Conservation (phyloP, 1,140 invertebrate species). For the Lasioglossum baleicum region DNA sequence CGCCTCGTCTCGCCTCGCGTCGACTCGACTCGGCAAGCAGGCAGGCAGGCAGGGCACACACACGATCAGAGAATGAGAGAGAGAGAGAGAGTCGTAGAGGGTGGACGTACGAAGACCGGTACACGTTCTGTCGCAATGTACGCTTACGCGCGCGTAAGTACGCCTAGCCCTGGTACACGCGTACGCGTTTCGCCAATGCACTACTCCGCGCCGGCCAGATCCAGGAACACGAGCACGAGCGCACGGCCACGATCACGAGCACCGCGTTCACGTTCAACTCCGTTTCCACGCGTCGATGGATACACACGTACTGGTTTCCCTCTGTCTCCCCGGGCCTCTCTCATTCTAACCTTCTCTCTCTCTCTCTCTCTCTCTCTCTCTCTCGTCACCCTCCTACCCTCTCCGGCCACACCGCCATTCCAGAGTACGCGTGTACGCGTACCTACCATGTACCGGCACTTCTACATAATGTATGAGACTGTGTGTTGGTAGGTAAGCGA, state of each 20-base stretch:
- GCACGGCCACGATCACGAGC: conserved; percentile 16
- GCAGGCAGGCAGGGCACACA: neutral
- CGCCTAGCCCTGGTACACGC: neutral
- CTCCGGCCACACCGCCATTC: neutral
- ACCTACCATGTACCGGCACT: conserved; percentile 56
- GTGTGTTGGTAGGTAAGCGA: conserved; percentile 79
- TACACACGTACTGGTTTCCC: neutral
- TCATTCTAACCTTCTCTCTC: no score
- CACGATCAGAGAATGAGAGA: neutral
- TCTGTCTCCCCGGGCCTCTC: neutral
- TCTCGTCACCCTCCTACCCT: neutral
- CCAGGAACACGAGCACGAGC: conserved; percentile 51
- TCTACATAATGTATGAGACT: conserved; percentile 78
- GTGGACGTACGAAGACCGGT: conserved; percentile 22
- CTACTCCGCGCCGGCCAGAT: neutral
- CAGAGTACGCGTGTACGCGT: conserved; percentile 49
- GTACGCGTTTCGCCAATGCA: conserved; percentile 21
- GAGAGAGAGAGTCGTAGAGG: conserved; percentile 24
- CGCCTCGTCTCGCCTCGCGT: neutral
- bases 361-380: neutral
- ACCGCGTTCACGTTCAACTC: conserved; percentile 19
- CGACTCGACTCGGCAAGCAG: conserved; percentile 9
- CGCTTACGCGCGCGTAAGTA: conserved; percentile 8
- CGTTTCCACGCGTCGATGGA: conserved; percentile 25
- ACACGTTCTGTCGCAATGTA: conserved; percentile 27